These are phyloP conservation scores for Drosophila cardini DNA, from an alignment of 1,140 invertebrate genomes.

Conservation along the genomic window DNA sequence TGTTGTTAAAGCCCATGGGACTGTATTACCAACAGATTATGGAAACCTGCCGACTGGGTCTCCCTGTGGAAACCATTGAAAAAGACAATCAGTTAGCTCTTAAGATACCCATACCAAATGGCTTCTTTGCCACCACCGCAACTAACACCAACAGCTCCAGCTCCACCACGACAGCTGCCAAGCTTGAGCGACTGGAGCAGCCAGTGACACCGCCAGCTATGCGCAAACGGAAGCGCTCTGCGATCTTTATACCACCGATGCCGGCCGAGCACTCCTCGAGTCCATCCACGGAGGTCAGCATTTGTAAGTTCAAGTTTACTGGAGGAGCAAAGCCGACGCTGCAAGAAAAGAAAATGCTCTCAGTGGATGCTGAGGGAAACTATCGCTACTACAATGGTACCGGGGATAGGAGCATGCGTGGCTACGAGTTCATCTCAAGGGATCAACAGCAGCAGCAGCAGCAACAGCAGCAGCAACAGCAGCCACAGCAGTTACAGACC, in stretches of 20 bases:
- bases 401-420: constrained; percentile 89
- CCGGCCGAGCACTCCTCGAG: constrained; percentile 89
- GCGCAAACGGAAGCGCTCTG: constrained; percentile 91
- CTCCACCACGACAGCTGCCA: constrained; percentile 21
- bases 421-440: constrained; percentile 91
- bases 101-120: constrained; percentile 79
- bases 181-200: constrained; percentile 26
- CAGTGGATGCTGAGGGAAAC: constrained; percentile 93
- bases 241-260: constrained; percentile 92
- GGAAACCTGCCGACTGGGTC: constrained; percentile 59
- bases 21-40: constrained; percentile 91
- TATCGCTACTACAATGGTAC: constrained; percentile 93
- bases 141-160: not conserved
- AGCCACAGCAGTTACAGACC: constrained; percentile 49
- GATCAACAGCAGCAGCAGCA: constrained; percentile 86
- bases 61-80: constrained; percentile 76
- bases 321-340: constrained; percentile 93
- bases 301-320: constrained; percentile 97
- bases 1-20: constrained; percentile 89
- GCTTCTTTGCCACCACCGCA: constrained; percentile 57
- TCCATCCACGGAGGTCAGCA: constrained; percentile 92
- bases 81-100: constrained; percentile 80
- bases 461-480: constrained; percentile 66
- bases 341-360: constrained; percentile 95
- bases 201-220: constrained; percentile 73